phyloP scores from a whole-genome alignment of 2,888 invertebrate species.

The Drosophila lutescens region DNA sequence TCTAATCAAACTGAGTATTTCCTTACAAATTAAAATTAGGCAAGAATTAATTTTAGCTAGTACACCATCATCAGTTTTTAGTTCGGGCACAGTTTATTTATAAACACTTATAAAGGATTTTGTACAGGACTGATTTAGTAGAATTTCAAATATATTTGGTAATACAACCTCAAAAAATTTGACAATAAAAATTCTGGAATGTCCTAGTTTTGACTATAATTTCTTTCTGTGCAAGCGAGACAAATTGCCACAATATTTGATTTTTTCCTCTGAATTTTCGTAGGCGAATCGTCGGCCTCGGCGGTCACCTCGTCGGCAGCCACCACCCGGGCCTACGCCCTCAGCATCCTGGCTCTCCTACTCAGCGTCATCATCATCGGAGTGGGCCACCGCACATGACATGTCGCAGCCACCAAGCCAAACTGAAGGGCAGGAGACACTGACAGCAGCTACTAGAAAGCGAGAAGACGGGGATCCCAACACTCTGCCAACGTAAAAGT shows the following conservation, averaged over 20 bases:
- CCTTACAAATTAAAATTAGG: no score
- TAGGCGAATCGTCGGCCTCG: conserved; percentile 84
- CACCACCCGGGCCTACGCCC: conserved; percentile 77
- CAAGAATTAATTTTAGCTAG: no score
- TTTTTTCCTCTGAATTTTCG: conserved; percentile 10
- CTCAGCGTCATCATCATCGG: conserved; percentile 75
- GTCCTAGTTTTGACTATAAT: neutral
- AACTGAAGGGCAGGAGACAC: conserved; percentile 22
- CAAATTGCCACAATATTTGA: neutral
- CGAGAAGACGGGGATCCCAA: conserved; percentile 19
- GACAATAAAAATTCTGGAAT: neutral
- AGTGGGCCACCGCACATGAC: conserved; percentile 81
- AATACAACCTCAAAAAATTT: no score
- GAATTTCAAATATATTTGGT: no score
- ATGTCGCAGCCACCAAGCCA: conserved; percentile 52
- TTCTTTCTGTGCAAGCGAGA: neutral
- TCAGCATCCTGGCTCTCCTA: conserved; percentile 75
- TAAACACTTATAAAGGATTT: no score
- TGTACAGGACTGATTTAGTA: no score
- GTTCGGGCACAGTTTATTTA: no score
- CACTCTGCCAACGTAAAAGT: conserved; percentile 57
- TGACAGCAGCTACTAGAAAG: conserved; percentile 22
- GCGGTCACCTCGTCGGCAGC: conserved; percentile 84
- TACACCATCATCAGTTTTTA: no score
- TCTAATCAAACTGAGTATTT: no score